Evolutionary conservation across 2,113 vertebrate species (phyloP).

Genomic region (Hemiscyllium ocellatum): DNA sequence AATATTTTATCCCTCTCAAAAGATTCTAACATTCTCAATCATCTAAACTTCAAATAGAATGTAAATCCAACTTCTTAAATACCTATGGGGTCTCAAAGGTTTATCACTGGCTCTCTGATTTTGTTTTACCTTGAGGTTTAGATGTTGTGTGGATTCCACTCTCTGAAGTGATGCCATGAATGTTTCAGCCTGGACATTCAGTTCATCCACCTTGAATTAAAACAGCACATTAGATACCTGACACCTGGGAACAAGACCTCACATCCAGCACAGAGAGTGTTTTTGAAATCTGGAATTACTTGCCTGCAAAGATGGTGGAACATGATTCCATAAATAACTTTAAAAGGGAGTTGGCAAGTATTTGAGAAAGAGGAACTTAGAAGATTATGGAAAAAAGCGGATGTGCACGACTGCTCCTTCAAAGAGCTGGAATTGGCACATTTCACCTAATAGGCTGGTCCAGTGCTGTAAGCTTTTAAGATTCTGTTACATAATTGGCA

Average conservation of each 20-base stretch:
- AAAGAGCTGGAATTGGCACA: too few species aligned
- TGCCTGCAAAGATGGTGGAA: not conserved
- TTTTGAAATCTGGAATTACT: not conserved
- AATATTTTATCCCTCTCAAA: not conserved
- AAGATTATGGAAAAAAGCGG: not conserved
- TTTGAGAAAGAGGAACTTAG: not conserved
- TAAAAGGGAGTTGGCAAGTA: not conserved
- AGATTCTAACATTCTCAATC: not conserved
- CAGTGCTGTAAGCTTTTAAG: too few species aligned
- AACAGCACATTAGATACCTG: not conserved
- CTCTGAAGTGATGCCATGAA: conserved; percentile 3
- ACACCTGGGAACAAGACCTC: too few species aligned
- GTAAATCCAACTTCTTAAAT: not conserved
- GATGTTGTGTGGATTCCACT: not conserved
- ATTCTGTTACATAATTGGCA: not conserved
- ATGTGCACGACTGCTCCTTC: not conserved
- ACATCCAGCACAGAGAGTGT: not conserved
- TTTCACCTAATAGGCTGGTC: not conserved
- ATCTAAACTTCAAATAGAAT: not conserved
- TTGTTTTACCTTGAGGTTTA: not conserved
- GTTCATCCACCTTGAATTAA: not conserved
- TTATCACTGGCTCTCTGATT: not conserved
- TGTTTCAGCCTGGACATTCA: not conserved
- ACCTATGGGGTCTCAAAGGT: not conserved
- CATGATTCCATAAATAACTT: not conserved